Conservation (phyloP, 2,113 vertebrate genomes). For the Psilopogon haemacephalus region DNA sequence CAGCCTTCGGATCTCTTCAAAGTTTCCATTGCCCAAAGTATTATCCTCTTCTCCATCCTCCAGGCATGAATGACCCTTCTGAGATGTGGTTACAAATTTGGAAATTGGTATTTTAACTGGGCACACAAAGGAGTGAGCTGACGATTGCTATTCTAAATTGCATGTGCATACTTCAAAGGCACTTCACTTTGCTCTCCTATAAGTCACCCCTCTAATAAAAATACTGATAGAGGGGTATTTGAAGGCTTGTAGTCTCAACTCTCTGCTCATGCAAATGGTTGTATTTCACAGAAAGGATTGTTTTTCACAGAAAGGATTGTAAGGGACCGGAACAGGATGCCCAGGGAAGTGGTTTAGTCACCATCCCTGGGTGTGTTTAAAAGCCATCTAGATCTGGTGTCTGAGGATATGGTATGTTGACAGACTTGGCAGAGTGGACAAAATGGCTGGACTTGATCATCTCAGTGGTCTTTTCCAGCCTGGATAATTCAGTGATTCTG, state of each 20-base stretch:
- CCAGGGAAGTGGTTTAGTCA: no score
- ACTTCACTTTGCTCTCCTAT: not conserved
- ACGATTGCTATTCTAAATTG: not conserved
- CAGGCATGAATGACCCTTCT: accelerated
- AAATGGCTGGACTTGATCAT: no score
- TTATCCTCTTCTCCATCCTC: not conserved
- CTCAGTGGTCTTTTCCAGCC: no score
- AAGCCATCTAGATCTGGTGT: no score
- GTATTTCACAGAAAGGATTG: no score
- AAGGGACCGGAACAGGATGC: no score
- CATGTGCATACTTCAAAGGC: not conserved
- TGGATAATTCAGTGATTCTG: no score
- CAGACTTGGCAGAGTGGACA: no score
- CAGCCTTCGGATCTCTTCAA: not conserved
- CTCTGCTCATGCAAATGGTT: no score
- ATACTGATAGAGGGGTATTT: not conserved
- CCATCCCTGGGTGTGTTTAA: no score
- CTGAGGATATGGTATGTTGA: no score
- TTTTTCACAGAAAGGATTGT: no score
- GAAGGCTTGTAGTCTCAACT: not conserved
- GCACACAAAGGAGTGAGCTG: accelerated
- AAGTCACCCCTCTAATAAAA: not conserved
- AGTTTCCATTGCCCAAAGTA: not conserved
- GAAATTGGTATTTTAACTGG: not conserved
- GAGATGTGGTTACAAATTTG: not conserved